These are phyloP conservation scores for Lysiphlebus fabarum DNA, from an alignment of 1,140 invertebrate species.

Conservation along the genomic window DNA sequence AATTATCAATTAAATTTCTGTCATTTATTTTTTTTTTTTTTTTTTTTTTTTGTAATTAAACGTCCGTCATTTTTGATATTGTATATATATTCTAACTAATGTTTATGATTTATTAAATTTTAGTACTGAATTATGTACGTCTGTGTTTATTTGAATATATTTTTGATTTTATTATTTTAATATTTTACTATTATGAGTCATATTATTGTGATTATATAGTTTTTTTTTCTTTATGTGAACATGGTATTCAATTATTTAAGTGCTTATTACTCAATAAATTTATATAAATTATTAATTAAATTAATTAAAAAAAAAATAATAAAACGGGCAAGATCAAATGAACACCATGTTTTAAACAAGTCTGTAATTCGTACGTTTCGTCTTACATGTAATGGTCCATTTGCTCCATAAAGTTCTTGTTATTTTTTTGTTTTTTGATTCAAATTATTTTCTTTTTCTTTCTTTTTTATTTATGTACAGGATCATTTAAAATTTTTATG, in stretches of 20 bases:
- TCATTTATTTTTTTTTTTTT: background rate
- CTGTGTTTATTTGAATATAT: background rate
- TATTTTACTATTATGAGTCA: background rate
- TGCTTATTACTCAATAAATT: too few relatives aligned
- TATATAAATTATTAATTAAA: too few relatives aligned
- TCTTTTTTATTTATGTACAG: conserved; percentile 10
- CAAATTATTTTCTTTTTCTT: background rate
- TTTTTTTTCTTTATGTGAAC: background rate
- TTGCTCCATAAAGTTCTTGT: background rate
- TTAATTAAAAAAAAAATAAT: too few relatives aligned
- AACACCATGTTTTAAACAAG: conserved; percentile 2
- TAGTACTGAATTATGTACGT: conserved; percentile 15
- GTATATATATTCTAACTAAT: conserved; percentile 20
- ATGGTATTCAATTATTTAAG: background rate
- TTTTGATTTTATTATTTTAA: background rate
- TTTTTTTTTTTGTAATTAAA: conserved; percentile 8
- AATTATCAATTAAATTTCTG: too few relatives aligned
- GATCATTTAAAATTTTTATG: background rate
- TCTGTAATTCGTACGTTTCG: conserved; percentile 1
- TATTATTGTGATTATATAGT: background rate
- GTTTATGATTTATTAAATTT: conserved; percentile 12
- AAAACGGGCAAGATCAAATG: too few relatives aligned
- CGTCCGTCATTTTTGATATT: conserved; percentile 18
- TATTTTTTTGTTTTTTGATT: conserved; percentile 4
- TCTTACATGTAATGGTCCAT: conserved; percentile 20